Base-by-base conservation (phyloP, 2,888 invertebrate species). In the Magallana nippona region DNA sequence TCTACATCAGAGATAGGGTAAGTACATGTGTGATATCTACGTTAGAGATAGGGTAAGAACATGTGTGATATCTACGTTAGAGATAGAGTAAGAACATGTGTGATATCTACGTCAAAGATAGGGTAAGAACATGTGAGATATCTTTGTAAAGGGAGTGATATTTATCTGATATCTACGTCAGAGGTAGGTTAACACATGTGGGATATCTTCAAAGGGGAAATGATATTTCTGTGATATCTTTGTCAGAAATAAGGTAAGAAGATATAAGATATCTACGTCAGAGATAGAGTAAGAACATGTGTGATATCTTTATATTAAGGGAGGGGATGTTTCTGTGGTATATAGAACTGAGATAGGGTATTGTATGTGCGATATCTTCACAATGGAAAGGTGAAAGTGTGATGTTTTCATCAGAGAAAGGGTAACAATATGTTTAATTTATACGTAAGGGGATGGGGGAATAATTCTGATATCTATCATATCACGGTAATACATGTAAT, bases 1-100 rank as follows among this genome's bases (percentile, higher is more conserved):
- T n/a, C n/a, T n/a, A n/a, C n/a, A n/a, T n/a, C n/a, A n/a, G n/a
- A n/a, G n/a, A n/a, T n/a, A n/a, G n/a, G n/a, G n/a, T n/a, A n/a
- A n/a, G n/a, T n/a, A n/a, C n/a, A n/a, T n/a, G n/a, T n/a, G 89
- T 78, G 85, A 88, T 17, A 89, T 89, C 79, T 91, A 89, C 80
- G 84, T 91, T 27, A 87, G 90, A 82, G 91, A 91, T 60, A 91
- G 90, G 89, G 91, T 91, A 82, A 86, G 79, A n/a, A 5, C 2
- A 44, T 44, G 44, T 44, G 44, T 44, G 0, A 44, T 44, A 89
- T 89, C 79, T 91, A 88, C 80, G 83, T 91, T 27, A 87, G 90
- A 82, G 91, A 91, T 62, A 91, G 90, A 88, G 91, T 91, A 82
- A 86, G 79, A n/a, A 5, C 1, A 27, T 27, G 27, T 27, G 27